phyloP scores from a whole-genome alignment of 2,113 vertebrate genomes.

The Eulemur macaco region DNA sequence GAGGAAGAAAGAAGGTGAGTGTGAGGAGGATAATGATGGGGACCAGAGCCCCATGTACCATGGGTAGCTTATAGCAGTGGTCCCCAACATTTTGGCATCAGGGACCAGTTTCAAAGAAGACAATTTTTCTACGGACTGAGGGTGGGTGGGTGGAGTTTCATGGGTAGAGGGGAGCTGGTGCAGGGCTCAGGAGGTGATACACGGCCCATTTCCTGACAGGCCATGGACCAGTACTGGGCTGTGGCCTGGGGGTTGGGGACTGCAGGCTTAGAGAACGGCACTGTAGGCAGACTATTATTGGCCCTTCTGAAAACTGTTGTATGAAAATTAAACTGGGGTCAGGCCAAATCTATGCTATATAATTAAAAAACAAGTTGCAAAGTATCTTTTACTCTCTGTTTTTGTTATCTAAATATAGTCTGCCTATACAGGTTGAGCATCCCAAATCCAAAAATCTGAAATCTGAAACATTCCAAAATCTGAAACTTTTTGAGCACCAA shows the following conservation, averaged over 20 bases:
- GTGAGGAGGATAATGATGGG: not conserved
- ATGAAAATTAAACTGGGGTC: not conserved
- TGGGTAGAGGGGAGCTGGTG: too few species aligned
- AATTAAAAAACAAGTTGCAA: constrained; percentile 29
- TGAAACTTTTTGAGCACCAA: not conserved
- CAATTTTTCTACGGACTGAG: too few species aligned
- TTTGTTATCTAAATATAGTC: not conserved
- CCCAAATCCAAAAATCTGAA: not conserved
- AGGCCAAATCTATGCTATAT: not conserved
- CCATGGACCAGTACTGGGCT: too few species aligned
- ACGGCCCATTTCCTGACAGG: too few species aligned
- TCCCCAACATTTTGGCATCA: too few species aligned
- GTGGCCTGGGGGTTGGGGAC: too few species aligned
- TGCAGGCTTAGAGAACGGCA: not conserved
- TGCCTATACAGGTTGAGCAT: not conserved
- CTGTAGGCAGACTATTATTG: too few species aligned
- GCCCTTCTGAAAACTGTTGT: not conserved
- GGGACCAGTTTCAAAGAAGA: too few species aligned
- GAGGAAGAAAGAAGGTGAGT: not conserved
- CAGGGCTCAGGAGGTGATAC: too few species aligned
- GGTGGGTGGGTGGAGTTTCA: too few species aligned
- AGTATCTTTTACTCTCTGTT: constrained; percentile 24
- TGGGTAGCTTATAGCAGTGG: too few species aligned
- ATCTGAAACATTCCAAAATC: not conserved
- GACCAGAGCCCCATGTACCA: not conserved